Conservation (phyloP, 2,113 vertebrate species). For the Equus quagga region DNA sequence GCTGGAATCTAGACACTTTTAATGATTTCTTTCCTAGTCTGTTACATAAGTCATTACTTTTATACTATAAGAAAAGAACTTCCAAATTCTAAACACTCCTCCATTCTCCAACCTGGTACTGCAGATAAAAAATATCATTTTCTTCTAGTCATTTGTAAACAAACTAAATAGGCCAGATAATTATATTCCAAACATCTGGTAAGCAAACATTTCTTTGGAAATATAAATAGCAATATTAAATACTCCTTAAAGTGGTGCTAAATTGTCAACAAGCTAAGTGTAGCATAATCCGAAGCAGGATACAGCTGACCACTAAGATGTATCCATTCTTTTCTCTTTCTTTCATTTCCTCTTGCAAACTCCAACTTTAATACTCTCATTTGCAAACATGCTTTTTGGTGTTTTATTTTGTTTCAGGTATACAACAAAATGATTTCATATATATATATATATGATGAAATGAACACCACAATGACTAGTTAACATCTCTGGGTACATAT, state of each 20-base stretch:
- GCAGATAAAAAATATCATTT: conserved; percentile 1
- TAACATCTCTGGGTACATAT: not conserved
- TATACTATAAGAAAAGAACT: conserved; percentile 2
- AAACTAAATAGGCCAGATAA: conserved; percentile 18
- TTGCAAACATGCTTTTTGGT: not conserved
- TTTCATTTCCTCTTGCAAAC: not conserved
- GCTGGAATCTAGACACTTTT: not conserved
- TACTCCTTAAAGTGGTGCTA: not conserved
- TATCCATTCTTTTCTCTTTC: not conserved
- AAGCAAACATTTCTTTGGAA: conserved; percentile 38
- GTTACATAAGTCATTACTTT: not conserved
- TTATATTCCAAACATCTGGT: conserved; percentile 6
- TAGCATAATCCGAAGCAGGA: not conserved
- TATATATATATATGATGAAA: not conserved
- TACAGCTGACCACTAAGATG: not conserved
- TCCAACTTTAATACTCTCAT: not conserved
- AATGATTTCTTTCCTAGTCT: conserved; percentile 15
- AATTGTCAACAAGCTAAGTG: not conserved
- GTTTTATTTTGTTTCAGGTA: not conserved
- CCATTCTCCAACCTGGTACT: not conserved
- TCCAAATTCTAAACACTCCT: conserved; percentile 37
- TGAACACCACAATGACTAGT: not conserved
- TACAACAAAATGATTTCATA: not conserved
- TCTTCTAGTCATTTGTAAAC: not conserved
- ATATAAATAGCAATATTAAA: conserved; percentile 1